These are phyloP conservation scores for Dendroctonus valens DNA, from an alignment of 1,140 invertebrate genomes.

Conservation along the genomic window DNA sequence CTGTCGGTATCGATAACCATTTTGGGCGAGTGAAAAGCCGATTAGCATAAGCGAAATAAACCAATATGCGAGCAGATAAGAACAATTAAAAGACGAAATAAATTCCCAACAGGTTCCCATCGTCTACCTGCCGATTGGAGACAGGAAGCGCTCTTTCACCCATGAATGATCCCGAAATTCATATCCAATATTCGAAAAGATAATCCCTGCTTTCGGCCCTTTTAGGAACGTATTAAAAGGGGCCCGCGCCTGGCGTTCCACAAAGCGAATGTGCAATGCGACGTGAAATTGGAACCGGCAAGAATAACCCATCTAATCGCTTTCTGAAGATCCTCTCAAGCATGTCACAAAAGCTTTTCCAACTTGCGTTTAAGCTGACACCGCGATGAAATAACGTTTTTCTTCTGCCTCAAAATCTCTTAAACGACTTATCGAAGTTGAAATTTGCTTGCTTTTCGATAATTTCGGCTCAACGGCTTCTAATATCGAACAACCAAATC, in stretches of 20 bases:
- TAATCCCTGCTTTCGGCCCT: slow-evolving; percentile 23
- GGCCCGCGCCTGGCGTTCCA: slow-evolving; percentile 29
- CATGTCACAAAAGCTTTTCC: slow-evolving; percentile 32
- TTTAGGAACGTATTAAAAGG: slow-evolving; percentile 35
- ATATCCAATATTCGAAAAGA: slow-evolving; percentile 38
- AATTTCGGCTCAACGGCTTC: too few species aligned
- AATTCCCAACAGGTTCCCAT: too few species aligned
- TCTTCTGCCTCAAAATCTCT: slow-evolving; percentile 23
- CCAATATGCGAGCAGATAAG: too few species aligned
- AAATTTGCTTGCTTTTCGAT: slow-evolving; percentile 10
- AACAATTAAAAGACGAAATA: too few species aligned
- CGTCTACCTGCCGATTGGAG: neutral
- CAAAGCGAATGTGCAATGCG: slow-evolving; percentile 41
- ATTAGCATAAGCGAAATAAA: too few species aligned
- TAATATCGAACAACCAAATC: too few species aligned
- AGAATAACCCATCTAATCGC: slow-evolving; percentile 44
- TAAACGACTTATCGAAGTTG: slow-evolving; percentile 29
- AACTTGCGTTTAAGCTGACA: slow-evolving; percentile 30
- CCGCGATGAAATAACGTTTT: slow-evolving; percentile 32
- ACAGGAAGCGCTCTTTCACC: slow-evolving; percentile 19
- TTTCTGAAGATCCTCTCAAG: slow-evolving; percentile 35
- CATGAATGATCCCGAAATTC: slow-evolving; percentile 29
- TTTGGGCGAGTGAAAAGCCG: too few species aligned
- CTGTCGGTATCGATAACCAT: too few species aligned
- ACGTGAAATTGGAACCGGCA: slow-evolving; percentile 45